Evolutionary conservation across 2,888 invertebrate genomes (phyloP).

Genomic region (Andrena hattorfiana): DNA sequence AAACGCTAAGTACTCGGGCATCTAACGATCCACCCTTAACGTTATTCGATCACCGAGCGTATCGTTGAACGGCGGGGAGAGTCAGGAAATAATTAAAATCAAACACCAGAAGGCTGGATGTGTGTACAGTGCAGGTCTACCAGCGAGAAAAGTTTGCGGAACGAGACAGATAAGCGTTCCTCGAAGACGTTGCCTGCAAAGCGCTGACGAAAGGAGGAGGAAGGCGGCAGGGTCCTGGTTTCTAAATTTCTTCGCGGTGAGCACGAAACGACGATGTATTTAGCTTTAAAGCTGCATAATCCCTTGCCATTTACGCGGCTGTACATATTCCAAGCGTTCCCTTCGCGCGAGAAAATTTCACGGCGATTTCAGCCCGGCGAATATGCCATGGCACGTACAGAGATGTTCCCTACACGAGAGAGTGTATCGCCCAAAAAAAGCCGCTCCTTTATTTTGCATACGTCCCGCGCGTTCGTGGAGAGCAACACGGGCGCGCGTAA

Average conservation of each 20-base stretch:
- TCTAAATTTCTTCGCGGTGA: slow-evolving; percentile 21
- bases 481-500: neutral
- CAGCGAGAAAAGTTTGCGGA: slow-evolving; percentile 5
- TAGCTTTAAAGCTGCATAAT: slow-evolving; percentile 21
- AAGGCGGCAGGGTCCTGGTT: neutral
- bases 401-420: slow-evolving; percentile 10
- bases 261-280: slow-evolving; percentile 10
- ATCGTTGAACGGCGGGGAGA: neutral
- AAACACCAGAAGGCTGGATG: neutral
- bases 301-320: slow-evolving; percentile 48
- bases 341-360: slow-evolving; percentile 32
- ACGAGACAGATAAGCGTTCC: slow-evolving; percentile 18
- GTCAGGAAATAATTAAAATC: slow-evolving; percentile 29
- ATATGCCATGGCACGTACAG: slow-evolving; percentile 39
- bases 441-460: slow-evolving; percentile 29
- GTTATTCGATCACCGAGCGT: neutral
- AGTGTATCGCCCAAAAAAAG: slow-evolving; percentile 15
- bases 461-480: neutral
- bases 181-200: slow-evolving; percentile 10
- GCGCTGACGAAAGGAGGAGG: neutral
- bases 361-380: slow-evolving; percentile 35
- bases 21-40: neutral
- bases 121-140: neutral
- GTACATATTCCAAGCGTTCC: slow-evolving; percentile 44
- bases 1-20: neutral